phyloP scores from a whole-genome alignment of 2,888 invertebrate genomes.

The Linyphia triangularis region DNA sequence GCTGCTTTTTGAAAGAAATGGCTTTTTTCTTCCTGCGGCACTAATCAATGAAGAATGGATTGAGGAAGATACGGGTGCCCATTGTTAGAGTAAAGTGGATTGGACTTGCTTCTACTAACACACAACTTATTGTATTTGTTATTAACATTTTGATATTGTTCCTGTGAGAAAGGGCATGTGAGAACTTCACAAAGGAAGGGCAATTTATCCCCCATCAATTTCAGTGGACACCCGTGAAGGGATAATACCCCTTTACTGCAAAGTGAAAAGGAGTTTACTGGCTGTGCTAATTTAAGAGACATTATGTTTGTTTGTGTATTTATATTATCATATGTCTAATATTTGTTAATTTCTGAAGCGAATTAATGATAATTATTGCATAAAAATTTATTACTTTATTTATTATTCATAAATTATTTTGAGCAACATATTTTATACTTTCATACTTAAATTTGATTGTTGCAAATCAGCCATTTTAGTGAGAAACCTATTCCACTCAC shows the following conservation, averaged over 20 bases:
- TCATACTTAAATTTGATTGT: not conserved
- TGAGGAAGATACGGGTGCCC: slow-evolving; percentile 5
- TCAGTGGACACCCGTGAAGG: slow-evolving; percentile 17
- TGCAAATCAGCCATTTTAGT: not conserved
- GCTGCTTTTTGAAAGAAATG: slow-evolving; percentile 1
- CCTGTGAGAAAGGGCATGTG: not conserved
- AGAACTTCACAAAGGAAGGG: not conserved
- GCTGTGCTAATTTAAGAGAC: not conserved
- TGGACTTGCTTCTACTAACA: slow-evolving; percentile 45
- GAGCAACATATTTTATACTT: not conserved
- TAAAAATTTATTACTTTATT: not conserved
- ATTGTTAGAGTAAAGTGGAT: not conserved
- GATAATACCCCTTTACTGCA: slow-evolving; percentile 3
- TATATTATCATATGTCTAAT: slow-evolving; percentile 41
- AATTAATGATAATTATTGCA: slow-evolving; percentile 9
- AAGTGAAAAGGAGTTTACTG: slow-evolving; percentile 18
- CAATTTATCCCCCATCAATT: not conserved
- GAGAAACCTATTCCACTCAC: not conserved
- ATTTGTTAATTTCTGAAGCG: slow-evolving; percentile 35
- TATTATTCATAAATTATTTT: slow-evolving; percentile 3
- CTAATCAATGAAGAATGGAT: not conserved
- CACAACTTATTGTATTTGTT: slow-evolving; percentile 27
- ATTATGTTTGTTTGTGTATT: slow-evolving; percentile 30
- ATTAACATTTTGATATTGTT: slow-evolving; percentile 32
- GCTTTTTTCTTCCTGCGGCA: not conserved